Percentiles rank a stretch among this genome's conserved stretches.
Evolutionary conservation across 35 echinoderm and acorn worm genomes (phyloP).

Genomic region (Diadema setosum): DNA sequence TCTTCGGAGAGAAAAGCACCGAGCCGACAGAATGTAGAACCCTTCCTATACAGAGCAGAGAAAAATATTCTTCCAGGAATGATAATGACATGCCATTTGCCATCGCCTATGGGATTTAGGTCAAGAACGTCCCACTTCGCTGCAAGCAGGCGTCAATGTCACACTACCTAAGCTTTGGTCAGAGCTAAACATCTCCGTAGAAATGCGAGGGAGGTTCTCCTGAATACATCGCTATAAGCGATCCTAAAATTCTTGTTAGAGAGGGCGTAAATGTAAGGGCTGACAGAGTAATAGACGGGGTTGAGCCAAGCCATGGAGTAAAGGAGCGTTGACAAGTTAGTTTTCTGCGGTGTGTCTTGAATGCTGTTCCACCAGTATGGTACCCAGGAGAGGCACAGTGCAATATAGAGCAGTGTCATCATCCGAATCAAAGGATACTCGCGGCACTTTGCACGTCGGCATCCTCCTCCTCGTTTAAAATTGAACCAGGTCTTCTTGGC

Average conservation of each 20-base stretch:
- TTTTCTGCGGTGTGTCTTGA: background rate
- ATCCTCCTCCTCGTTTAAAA: background rate
- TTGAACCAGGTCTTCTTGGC: too few species aligned
- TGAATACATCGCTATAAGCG: background rate
- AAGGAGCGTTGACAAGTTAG: background rate
- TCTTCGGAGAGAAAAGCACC: too few species aligned
- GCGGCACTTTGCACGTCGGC: background rate
- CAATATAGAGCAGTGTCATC: background rate
- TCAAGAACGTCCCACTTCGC: too few species aligned
- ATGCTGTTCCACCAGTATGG: background rate
- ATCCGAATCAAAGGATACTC: background rate
- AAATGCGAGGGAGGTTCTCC: too few species aligned
- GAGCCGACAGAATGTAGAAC: too few species aligned
- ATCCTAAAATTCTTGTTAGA: background rate
- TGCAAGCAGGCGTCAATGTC: too few species aligned
- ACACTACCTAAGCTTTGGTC: too few species aligned
- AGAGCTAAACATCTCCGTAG: too few species aligned
- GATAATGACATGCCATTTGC: too few species aligned
- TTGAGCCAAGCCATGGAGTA: background rate
- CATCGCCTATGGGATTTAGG: too few species aligned
- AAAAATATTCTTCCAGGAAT: too few species aligned
- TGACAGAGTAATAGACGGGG: background rate
- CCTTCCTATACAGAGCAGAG: too few species aligned
- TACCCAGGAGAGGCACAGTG: background rate
- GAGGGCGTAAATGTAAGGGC: background rate